Evolutionary conservation across 1,140 invertebrate genomes (phyloP).

Genomic region (Zophobas morio): DNA sequence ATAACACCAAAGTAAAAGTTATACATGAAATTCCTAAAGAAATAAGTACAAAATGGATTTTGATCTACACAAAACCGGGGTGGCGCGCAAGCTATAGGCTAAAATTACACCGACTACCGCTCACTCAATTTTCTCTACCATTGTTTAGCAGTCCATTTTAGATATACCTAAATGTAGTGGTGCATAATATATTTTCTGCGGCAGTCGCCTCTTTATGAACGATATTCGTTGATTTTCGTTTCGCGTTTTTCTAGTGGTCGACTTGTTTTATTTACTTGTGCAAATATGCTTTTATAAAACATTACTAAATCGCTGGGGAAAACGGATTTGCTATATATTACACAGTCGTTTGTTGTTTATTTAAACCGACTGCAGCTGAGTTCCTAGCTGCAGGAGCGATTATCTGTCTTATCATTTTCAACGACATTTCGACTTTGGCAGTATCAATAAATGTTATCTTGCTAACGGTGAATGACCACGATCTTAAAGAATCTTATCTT

Average conservation of each 20-base stretch:
- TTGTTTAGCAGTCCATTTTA: conserved; percentile 58
- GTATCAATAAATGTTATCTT: no score
- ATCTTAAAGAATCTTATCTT: no score
- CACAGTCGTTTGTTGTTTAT: no score
- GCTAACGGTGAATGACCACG: no score
- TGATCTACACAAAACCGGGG: conserved; percentile 1
- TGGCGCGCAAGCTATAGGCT: conserved; percentile 62
- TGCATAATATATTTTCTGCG: conserved; percentile 5
- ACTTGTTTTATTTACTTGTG: conserved; percentile 14
- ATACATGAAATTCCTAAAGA: no score
- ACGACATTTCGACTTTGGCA: no score
- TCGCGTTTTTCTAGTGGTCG: conserved; percentile 4
- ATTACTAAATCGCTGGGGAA: not conserved
- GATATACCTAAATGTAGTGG: conserved; percentile 48
- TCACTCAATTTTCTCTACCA: conserved; percentile 62
- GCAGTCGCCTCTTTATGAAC: conserved; percentile 14
- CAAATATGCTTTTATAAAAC: not conserved
- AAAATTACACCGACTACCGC: conserved; percentile 56
- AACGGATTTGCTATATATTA: no score
- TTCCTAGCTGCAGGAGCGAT: no score
- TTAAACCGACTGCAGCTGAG: no score
- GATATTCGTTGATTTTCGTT: not conserved
- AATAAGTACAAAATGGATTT: no score
- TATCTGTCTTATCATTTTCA: no score
- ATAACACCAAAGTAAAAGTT: no score